phyloP scores from a whole-genome alignment of 2,888 invertebrate species.

The Strigamia crassipes region DNA sequence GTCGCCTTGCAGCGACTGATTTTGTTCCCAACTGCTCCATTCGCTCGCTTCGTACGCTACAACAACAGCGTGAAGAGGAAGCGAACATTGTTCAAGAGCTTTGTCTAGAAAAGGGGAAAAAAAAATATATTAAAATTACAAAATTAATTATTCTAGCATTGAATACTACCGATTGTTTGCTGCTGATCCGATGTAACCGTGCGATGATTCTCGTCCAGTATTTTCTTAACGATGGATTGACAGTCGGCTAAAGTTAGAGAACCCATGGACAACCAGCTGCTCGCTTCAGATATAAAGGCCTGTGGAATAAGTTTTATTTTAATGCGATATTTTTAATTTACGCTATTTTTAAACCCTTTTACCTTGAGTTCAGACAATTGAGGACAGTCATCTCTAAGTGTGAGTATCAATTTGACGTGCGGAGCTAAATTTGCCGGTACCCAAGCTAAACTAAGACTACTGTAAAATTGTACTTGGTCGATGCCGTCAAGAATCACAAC shows the following conservation, averaged over 20 bases:
- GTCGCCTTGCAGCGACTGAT: conserved; percentile 64
- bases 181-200: not conserved
- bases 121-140: too few relatives aligned
- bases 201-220: not conserved
- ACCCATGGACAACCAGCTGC: conserved; percentile 24
- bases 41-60: conserved; percentile 61
- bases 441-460: conserved; percentile 72
- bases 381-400: conserved; percentile 67
- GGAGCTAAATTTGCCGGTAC: conserved; percentile 74
- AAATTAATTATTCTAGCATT: too few relatives aligned
- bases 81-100: conserved; percentile 39
- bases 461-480: conserved; percentile 66
- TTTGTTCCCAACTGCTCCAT: conserved; percentile 65
- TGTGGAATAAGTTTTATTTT: not conserved
- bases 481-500: conserved; percentile 78
- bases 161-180: not conserved
- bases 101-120: too few relatives aligned
- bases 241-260: conserved; percentile 37
- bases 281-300: conserved; percentile 27
- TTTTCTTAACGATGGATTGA: not conserved
- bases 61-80: conserved; percentile 46
- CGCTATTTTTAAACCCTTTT: conserved; percentile 36
- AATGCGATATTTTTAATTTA: not conserved
- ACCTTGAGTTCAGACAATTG: conserved; percentile 59
- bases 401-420: conserved; percentile 76